A percentile compares a stretch with the other conserved stretches of the same genome.
phyloP scores from a whole-genome alignment of 2,113 vertebrate genomes.

The Petromus typicus region DNA sequence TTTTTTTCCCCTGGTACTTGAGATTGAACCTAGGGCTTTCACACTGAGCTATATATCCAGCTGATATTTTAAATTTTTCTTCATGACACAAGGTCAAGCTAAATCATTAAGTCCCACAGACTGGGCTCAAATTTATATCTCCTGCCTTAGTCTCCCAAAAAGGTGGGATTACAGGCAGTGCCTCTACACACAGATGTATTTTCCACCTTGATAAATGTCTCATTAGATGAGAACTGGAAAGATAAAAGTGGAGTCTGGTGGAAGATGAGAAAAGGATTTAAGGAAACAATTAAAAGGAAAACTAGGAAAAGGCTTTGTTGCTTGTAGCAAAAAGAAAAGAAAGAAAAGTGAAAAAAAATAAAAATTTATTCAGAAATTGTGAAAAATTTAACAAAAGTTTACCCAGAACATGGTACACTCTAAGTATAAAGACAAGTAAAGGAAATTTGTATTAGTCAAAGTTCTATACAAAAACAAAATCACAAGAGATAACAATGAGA shows the following conservation, averaged over 20 bases:
- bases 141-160: neutral
- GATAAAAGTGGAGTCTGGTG: neutral
- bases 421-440: neutral
- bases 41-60: neutral
- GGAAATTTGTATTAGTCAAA: neutral
- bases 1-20: neutral
- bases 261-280: neutral
- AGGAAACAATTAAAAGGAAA: neutral
- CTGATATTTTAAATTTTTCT: neutral
- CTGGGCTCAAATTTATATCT: neutral
- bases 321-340: neutral
- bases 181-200: neutral
- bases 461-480: neutral
- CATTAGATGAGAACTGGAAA: neutral
- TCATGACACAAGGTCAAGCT: neutral
- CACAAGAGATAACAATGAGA: neutral
- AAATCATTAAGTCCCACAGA: neutral
- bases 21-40: neutral
- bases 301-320: neutral
- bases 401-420: neutral
- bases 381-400: conserved; percentile 3
- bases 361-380: neutral
- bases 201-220: neutral
- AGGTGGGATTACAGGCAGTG: neutral
- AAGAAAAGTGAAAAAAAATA: neutral